A percentile compares a stretch with the other conserved stretches of the same genome.
Conservation (phyloP, 2,113 vertebrate species). For the Ochotona curzoniae region DNA sequence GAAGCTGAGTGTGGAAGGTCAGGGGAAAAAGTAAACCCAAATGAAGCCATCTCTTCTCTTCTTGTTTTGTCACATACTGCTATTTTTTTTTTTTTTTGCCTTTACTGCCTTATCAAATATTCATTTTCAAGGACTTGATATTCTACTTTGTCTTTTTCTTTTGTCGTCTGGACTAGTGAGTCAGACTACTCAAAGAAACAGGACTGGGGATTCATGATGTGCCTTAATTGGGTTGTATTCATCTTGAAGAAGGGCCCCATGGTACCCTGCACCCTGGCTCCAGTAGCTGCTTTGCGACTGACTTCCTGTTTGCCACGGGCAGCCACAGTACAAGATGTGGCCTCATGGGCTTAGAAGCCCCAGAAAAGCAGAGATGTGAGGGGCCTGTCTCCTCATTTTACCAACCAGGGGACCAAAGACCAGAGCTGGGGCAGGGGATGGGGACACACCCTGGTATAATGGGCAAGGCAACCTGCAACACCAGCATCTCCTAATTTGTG, state of each 20-base stretch:
- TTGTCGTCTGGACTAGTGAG: constrained; percentile 36
- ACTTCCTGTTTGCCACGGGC: not conserved
- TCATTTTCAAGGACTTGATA: constrained; percentile 72
- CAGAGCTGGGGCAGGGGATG: not conserved
- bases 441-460: too few relatives aligned
- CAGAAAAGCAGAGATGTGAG: not conserved
- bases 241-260: not conserved
- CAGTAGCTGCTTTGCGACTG: fast-evolving
- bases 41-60: constrained; percentile 73
- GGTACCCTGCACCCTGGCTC: not conserved
- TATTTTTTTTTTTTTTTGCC: constrained; percentile 65
- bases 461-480: too few relatives aligned
- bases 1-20: not conserved
- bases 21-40: constrained; percentile 52
- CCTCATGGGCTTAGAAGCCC: not conserved
- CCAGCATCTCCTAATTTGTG: too few relatives aligned
- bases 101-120: constrained; percentile 74
- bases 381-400: not conserved
- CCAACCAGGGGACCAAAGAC: not conserved
- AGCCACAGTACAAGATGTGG: not conserved
- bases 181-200: constrained; percentile 63
- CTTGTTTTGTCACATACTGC: constrained; percentile 50
- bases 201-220: constrained; percentile 64
- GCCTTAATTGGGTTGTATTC: constrained; percentile 67
- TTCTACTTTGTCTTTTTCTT: constrained; percentile 67